Evolutionary conservation across 2,797 vertebrate genomes (phyloP), one percentile per base, ranked within the genome.

Genomic region (Ctenosaura bakeri): DNA sequence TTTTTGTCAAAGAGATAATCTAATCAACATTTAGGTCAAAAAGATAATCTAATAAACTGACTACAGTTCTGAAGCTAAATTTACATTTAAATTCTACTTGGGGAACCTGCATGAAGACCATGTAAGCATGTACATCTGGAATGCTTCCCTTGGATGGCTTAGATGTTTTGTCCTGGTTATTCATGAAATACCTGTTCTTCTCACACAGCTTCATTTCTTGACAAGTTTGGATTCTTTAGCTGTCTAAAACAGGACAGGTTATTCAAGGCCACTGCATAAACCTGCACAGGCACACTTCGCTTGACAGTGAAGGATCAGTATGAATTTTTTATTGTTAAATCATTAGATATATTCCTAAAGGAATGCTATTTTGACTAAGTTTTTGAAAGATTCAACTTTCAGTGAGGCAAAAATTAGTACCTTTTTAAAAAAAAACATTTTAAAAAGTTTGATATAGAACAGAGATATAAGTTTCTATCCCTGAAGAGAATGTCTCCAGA

Each of bases 301-400:
- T 35, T 78, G 62, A 86, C 77, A 86, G 38, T 24, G 82, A 77
- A 74, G n/a, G 18, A 86, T 81, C 64, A 52, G 64, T 26, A 74
- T 38, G 74, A 79, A 52, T 80, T 80, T 79, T 64, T 35, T 64
- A n/a, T 22, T 71, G 38, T 29, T 90, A 69, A 79, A 91, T 73
- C 14, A 74, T 87, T 56, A 80, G 50, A 78, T 24, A 46, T 1
- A 79, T 3, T 83, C 38, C 84, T 42, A 6, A 54, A 54, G 8
- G 32, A 84, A 59, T 10, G 0, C 32, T 79, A 42, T 52, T 90
- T 78, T 69, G 80, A 32, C 64, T 8, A 14, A 62, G 42, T 50
- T 89, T 52, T 84, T 79, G 56, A 50, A 32, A 42, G 86, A 77
- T 88, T 79, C 52, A 20, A 38, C 74, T 88, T 85, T 88, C 81